Conservation (phyloP, 2,113 vertebrate species). For the Microcebus jonahi region DNA sequence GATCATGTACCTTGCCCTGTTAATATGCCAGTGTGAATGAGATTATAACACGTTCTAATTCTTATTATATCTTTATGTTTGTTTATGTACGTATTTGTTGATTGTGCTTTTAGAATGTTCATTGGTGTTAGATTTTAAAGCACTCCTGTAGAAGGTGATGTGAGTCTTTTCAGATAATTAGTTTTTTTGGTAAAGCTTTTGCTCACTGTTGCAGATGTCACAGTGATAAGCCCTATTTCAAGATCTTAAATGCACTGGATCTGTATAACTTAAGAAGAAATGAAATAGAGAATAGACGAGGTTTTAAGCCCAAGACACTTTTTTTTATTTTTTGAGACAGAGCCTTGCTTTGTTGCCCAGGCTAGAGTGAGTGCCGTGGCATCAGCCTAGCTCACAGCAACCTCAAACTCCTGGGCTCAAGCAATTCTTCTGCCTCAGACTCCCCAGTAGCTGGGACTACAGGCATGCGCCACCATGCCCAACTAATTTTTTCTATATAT, state of each 20-base stretch:
- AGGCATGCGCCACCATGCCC: too few relatives aligned
- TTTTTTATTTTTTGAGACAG: background rate
- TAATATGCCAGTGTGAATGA: conserved; percentile 9
- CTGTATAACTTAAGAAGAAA: conserved; percentile 44
- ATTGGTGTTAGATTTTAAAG: conserved; percentile 13
- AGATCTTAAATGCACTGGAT: conserved; percentile 24
- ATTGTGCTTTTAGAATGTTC: background rate
- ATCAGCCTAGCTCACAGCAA: too few relatives aligned
- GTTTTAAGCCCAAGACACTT: conserved; percentile 35
- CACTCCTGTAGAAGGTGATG: background rate
- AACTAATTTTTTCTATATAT: too few relatives aligned
- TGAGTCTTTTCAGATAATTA: conserved; percentile 45
- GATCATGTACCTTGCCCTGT: background rate
- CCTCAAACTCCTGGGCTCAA: too few relatives aligned
- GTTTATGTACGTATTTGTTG: conserved; percentile 5
- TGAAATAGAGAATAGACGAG: background rate
- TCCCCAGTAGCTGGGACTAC: too few relatives aligned
- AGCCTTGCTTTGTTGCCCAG: too few relatives aligned
- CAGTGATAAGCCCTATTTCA: background rate
- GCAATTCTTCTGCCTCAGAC: too few relatives aligned
- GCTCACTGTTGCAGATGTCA: background rate
- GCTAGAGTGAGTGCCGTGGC: too few relatives aligned
- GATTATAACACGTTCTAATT: background rate
- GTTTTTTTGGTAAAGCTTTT: conserved; percentile 30
- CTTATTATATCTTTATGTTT: conserved; percentile 1